Conservation (phyloP, 2,888 invertebrate genomes). For the Trichogramma evanescens region DNA sequence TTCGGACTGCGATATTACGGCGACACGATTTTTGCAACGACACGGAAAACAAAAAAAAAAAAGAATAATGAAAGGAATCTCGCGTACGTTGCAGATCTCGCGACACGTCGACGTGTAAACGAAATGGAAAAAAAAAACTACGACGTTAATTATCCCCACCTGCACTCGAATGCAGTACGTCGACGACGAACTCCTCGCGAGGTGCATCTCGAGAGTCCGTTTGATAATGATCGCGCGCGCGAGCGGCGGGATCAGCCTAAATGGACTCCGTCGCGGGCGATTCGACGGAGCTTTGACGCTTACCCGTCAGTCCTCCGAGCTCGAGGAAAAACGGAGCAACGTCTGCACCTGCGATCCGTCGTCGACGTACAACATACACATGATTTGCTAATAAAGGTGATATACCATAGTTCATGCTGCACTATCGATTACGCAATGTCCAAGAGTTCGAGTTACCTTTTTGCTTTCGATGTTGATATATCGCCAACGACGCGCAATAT, state of each 20-base stretch:
- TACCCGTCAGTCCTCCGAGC: not conserved
- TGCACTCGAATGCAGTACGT: not conserved
- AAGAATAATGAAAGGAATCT: not conserved
- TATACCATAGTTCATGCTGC: too few species aligned
- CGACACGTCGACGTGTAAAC: not conserved
- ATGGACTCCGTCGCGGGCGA: not conserved
- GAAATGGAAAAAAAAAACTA: not conserved
- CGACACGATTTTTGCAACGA: too few species aligned
- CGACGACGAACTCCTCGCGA: not conserved
- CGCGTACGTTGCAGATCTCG: not conserved
- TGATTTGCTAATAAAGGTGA: too few species aligned
- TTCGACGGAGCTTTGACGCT: not conserved
- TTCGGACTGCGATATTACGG: too few species aligned
- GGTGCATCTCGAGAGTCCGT: not conserved
- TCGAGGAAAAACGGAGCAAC: not conserved
- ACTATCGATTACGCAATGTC: too few species aligned
- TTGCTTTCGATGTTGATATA: too few species aligned
- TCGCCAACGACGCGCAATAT: too few species aligned
- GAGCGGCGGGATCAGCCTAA: not conserved
- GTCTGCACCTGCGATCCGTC: too few species aligned
- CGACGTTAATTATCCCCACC: conserved; percentile 8
- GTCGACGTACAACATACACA: too few species aligned
- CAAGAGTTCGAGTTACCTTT: too few species aligned
- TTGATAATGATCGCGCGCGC: not conserved
- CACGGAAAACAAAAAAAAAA: not conserved